These are phyloP conservation scores for Xylocopa sonorina DNA, from an alignment of 1,140 invertebrate species.

Conservation along the genomic window DNA sequence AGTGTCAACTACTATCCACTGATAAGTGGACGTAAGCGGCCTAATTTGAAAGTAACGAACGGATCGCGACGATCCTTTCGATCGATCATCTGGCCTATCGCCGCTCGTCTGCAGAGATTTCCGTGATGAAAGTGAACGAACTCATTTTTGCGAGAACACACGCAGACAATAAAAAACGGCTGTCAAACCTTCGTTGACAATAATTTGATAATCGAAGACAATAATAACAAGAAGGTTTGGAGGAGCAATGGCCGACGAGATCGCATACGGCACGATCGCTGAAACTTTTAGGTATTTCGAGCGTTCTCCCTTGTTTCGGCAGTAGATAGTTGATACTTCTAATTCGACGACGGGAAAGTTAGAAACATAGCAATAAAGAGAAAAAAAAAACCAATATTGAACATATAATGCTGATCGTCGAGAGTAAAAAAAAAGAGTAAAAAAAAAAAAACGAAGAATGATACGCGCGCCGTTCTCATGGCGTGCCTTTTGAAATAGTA, in stretches of 20 bases:
- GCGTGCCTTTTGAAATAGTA: conserved; percentile 50
- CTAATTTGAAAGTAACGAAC: not conserved
- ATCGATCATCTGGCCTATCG: not conserved
- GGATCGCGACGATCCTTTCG: not conserved
- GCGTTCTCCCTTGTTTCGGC: conserved; percentile 8
- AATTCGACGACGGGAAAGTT: conserved; percentile 27
- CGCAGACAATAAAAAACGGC: conserved; percentile 66
- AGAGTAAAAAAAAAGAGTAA: no score
- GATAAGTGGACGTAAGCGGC: not conserved
- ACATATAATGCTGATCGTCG: conserved; percentile 27
- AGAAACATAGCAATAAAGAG: conserved; percentile 67
- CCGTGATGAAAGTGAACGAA: not conserved
- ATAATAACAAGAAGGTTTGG: conserved; percentile 53
- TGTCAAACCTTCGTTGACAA: conserved; percentile 58
- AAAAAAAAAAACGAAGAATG: not conserved
- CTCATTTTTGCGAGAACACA: not conserved
- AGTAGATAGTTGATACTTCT: conserved; percentile 1
- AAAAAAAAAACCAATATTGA: conserved; percentile 6
- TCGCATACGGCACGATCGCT: conserved; percentile 61
- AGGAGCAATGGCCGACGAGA: conserved; percentile 1
- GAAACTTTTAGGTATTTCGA: conserved; percentile 76
- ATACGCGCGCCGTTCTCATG: not conserved
- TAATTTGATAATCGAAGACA: conserved; percentile 42
- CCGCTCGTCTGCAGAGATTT: not conserved
- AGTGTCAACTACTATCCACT: not conserved